Percentiles rank a stretch among this genome's conserved stretches.
Evolutionary conservation across 2,797 vertebrate species (phyloP).

Genomic region (Galago senegalensis): DNA sequence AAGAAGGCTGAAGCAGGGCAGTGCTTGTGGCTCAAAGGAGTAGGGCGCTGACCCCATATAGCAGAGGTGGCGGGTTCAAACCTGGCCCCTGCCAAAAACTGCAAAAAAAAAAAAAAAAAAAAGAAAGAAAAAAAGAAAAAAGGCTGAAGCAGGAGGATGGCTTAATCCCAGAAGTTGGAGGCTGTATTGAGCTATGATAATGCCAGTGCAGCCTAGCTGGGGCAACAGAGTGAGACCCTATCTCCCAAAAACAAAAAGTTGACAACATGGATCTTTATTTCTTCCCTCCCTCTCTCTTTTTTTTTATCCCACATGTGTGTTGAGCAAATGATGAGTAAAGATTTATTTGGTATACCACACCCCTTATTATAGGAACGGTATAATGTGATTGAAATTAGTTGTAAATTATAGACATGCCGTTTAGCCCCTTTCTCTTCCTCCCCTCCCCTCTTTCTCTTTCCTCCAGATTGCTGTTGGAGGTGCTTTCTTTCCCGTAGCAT

Average conservation of each 20-base stretch:
- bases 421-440: not conserved
- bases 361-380: not conserved
- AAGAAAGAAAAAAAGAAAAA: too few species aligned
- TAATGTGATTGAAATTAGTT: not conserved
- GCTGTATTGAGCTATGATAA: too few species aligned
- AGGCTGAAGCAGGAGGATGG: too few species aligned
- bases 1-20: too few species aligned
- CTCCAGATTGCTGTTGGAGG: not conserved
- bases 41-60: too few species aligned
- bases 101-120: too few species aligned
- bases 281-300: not conserved
- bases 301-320: not conserved
- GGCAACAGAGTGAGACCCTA: too few species aligned
- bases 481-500: not conserved
- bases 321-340: not conserved
- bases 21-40: too few species aligned
- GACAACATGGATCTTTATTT: not conserved
- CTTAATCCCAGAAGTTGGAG: too few species aligned
- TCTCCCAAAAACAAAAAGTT: not conserved
- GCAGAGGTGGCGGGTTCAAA: too few species aligned
- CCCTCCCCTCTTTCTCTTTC: not conserved
- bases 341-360: not conserved
- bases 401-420: conserved; percentile 3
- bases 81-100: too few species aligned
- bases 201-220: too few species aligned